Conservation (phyloP, 2,888 invertebrate genomes). For the Scrobipalpa atriplicella region DNA sequence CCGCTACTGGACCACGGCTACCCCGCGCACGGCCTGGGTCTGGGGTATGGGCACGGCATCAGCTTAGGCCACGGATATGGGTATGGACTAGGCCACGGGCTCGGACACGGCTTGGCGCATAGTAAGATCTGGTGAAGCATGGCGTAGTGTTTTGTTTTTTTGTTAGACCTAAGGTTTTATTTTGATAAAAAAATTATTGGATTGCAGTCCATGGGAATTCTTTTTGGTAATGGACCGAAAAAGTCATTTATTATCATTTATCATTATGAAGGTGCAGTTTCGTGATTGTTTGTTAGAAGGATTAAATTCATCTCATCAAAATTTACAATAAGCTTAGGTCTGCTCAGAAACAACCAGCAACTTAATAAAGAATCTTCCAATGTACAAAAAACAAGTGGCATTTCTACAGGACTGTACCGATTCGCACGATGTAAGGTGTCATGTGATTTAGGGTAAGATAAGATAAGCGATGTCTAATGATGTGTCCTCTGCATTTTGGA, state of each 20-base stretch:
- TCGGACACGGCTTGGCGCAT: constrained; percentile 35
- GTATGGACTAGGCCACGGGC: constrained; percentile 28
- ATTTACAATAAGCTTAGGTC: not conserved
- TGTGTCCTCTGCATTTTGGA: not conserved
- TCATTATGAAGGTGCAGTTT: too few relatives aligned
- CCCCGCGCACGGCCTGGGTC: constrained; percentile 43
- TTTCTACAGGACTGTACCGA: constrained; percentile 3
- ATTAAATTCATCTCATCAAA: too few relatives aligned
- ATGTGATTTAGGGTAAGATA: constrained; percentile 18
- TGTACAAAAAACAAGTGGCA: constrained; percentile 1
- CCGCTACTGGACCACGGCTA: constrained; percentile 48
- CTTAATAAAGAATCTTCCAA: not conserved
- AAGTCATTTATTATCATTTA: too few relatives aligned
- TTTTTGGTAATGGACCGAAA: too few relatives aligned
- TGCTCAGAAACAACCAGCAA: not conserved
- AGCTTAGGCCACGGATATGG: constrained; percentile 37
- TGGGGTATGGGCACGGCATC: constrained; percentile 36
- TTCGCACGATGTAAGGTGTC: constrained; percentile 10
- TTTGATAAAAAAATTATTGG: too few relatives aligned
- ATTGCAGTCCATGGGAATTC: too few relatives aligned
- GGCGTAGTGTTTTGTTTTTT: constrained; percentile 23
- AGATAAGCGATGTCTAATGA: not conserved
- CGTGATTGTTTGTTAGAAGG: too few relatives aligned
- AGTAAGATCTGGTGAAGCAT: constrained; percentile 60
- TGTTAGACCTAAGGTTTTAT: not conserved